A percentile compares a stretch with the other conserved stretches of the same genome.
Conservation (phyloP, 2,888 invertebrate species). For the Yponomeuta sedellus region DNA sequence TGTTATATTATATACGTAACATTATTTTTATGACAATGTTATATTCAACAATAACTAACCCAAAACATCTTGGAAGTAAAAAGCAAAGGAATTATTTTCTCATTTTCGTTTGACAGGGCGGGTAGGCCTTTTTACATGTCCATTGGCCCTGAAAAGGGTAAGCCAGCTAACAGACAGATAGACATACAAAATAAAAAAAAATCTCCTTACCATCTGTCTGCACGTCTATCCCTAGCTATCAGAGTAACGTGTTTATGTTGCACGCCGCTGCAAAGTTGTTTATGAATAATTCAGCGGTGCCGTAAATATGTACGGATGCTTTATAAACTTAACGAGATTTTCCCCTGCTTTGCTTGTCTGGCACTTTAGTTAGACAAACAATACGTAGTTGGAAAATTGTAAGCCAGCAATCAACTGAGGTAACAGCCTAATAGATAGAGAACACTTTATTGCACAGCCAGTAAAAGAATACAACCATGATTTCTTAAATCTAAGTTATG, state of each 20-base stretch:
- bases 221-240: background rate
- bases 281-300: conserved; percentile 66
- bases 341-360: conserved; percentile 65
- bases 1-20: no score
- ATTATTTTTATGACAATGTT: no score
- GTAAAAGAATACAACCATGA: no score
- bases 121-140: background rate
- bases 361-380: conserved; percentile 32
- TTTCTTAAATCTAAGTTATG: no score
- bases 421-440: no score
- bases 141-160: conserved; percentile 6
- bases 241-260: background rate
- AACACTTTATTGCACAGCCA: no score
- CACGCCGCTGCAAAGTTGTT: conserved; percentile 25
- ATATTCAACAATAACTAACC: no score
- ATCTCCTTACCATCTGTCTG: background rate
- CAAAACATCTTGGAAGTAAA: background rate
- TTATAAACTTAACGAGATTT: conserved; percentile 74
- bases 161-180: background rate
- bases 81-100: background rate
- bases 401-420: background rate
- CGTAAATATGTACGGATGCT: conserved; percentile 49
- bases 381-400: background rate
- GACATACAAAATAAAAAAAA: no score
- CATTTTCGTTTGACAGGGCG: conserved; percentile 25